Conservation (phyloP, 2,888 invertebrate species). For the Drepanosiphum platanoidis region DNA sequence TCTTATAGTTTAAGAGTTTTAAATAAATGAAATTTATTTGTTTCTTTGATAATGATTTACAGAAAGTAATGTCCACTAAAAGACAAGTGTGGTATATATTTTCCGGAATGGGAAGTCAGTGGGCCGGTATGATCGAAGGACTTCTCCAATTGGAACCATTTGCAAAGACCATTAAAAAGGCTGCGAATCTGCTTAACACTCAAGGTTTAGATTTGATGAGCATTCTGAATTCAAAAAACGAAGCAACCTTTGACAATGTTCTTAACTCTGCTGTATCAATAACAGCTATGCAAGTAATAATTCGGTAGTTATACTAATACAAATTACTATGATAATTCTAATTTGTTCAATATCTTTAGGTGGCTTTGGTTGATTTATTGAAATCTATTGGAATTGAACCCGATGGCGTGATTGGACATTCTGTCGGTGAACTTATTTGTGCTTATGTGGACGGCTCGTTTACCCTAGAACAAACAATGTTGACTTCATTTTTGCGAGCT, state of each 20-base stretch:
- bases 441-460: constrained; percentile 83
- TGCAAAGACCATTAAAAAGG: constrained; percentile 76
- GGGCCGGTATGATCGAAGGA: constrained; percentile 93
- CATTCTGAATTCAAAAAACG: constrained; percentile 80
- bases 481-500: constrained; percentile 94
- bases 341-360: constrained; percentile 69
- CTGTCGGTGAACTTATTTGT: constrained; percentile 75
- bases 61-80: constrained; percentile 25
- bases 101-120: constrained; percentile 98
- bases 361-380: constrained; percentile 90
- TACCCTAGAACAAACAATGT: constrained; percentile 91
- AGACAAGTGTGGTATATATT: constrained; percentile 93
- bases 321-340: not conserved
- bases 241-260: constrained; percentile 84
- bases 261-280: constrained; percentile 92
- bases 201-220: constrained; percentile 86
- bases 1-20: constrained; percentile 14
- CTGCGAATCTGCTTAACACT: constrained; percentile 80
- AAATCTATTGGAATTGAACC: constrained; percentile 80
- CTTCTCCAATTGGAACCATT: constrained; percentile 86
- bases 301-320: constrained; percentile 4
- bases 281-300: constrained; percentile 84
- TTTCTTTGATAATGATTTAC: constrained; percentile 29
- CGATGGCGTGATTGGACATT: constrained; percentile 94
- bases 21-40: not conserved